Conservation (phyloP, 2,888 invertebrate genomes). For the Apotomis capreana region DNA sequence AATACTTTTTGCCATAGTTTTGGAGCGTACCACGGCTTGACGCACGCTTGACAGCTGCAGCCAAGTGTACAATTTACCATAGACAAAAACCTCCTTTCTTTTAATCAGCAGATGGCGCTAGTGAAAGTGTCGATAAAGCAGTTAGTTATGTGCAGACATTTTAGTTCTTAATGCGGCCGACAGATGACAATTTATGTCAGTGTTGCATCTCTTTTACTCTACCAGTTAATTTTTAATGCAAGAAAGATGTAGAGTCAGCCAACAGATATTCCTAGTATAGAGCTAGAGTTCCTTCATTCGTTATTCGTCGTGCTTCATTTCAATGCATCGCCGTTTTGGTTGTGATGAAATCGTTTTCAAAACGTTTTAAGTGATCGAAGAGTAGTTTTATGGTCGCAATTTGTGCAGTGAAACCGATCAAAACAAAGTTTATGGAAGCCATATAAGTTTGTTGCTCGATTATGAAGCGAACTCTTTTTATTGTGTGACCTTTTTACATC, state of each 20-base stretch:
- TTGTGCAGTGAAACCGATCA: slow-evolving; percentile 46
- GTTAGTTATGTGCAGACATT: slow-evolving; percentile 41
- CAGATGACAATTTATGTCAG: slow-evolving; percentile 44
- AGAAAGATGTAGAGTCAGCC: slow-evolving; percentile 45
- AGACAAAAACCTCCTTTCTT: slow-evolving; percentile 9
- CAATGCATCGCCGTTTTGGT: slow-evolving; percentile 37
- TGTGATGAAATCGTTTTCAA: slow-evolving; percentile 43
- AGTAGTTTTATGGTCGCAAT: slow-evolving; percentile 41
- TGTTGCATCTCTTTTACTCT: slow-evolving; percentile 47
- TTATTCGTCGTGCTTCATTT: slow-evolving; percentile 70
- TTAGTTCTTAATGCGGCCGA: slow-evolving; percentile 33
- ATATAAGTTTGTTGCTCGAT: slow-evolving; percentile 50
- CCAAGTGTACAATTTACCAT: neutral
- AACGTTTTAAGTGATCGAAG: slow-evolving; percentile 38
- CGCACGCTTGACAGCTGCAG: slow-evolving; percentile 6
- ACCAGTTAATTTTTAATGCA: slow-evolving; percentile 46
- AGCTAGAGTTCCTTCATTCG: slow-evolving; percentile 68
- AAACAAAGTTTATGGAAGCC: slow-evolving; percentile 54
- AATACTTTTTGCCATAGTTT: neutral
- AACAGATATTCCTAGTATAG: slow-evolving; percentile 43
- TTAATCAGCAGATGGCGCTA: slow-evolving; percentile 27
- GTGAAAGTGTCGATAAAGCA: slow-evolving; percentile 50
- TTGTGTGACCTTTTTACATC: slow-evolving; percentile 74
- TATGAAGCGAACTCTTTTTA: slow-evolving; percentile 67
- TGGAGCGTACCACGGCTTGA: neutral